Base-by-base conservation (phyloP, 2,113 vertebrate species). In the Gracilinanus agilis region DNA sequence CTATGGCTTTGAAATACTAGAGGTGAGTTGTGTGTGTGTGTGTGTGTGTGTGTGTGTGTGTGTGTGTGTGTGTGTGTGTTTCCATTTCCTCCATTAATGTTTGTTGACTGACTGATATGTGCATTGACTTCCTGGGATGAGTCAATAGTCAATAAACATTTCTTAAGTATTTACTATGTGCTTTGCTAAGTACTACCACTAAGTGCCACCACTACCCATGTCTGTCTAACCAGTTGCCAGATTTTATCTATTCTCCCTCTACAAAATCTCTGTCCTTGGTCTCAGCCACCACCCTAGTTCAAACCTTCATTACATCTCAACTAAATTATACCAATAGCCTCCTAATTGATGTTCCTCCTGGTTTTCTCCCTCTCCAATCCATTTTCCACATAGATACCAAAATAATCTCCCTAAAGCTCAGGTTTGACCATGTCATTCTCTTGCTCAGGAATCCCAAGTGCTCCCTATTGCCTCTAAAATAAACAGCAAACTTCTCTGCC, bases 1-100 rank as follows among this genome's bases (percentile, higher is more conserved):
- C 94, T 99, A 99, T 0, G 99, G 99, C 96, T 99, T 99, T 19
- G 99, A 99, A 97, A 99, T 99, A 96, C 96, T 99, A 94, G 98
- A 99, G 98, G 99, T 98, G 96, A 97, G 98, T 92, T 56, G n/a
- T n/a, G n/a, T n/a, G n/a, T n/a, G n/a, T n/a, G n/a, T n/a, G n/a
- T n/a, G n/a, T n/a, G n/a, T n/a, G n/a, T n/a, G n/a, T n/a, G n/a
- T n/a, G n/a, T n/a, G n/a, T n/a, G n/a, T n/a, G n/a, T n/a, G n/a
- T n/a, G n/a, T n/a, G n/a, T n/a, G n/a, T n/a, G n/a, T n/a, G n/a
- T n/a, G n/a, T n/a, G n/a, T n/a, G n/a, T n/a, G n/a, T n/a, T n/a
- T n/a, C n/a, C n/a, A n/a, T n/a, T n/a, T n/a, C n/a, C n/a, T 75
- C 16, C 11, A 34, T 67, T 67, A n/a, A n/a, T 75, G 34, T 6